A percentile compares a stretch with the other conserved stretches of the same genome.
Evolutionary conservation across 1,140 invertebrate genomes (phyloP).

Genomic region (Trichonephila clavipes): DNA sequence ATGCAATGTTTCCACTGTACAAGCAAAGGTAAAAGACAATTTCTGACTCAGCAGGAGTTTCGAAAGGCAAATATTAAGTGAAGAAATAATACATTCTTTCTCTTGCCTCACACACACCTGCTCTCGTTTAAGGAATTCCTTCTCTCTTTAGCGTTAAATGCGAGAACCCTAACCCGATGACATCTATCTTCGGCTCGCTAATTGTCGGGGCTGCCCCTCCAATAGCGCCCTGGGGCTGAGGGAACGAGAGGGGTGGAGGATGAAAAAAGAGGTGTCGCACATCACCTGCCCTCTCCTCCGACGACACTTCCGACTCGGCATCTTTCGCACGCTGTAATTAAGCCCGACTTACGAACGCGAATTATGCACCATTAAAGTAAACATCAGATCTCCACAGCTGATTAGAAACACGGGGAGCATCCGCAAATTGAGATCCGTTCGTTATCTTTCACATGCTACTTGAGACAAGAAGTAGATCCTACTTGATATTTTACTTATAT

Average conservation of each 20-base stretch:
- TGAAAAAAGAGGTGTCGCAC: conserved; percentile 58
- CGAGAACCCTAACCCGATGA: not conserved
- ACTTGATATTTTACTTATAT: too few relatives aligned
- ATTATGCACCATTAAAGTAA: conserved; percentile 74
- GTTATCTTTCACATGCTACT: too few relatives aligned
- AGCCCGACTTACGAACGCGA: conserved; percentile 46
- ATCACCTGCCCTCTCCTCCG: conserved; percentile 64
- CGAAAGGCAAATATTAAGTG: not conserved
- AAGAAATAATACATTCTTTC: not conserved
- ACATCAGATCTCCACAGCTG: conserved; percentile 55
- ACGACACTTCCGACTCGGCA: conserved; percentile 73
- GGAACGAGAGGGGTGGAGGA: conserved; percentile 38
- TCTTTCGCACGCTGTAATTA: conserved; percentile 74
- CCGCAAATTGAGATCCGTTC: not conserved
- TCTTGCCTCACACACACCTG: conserved; percentile 11
- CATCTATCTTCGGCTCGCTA: conserved; percentile 59
- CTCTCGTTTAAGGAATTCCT: not conserved
- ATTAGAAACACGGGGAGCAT: not conserved
- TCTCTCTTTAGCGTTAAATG: conserved; percentile 5
- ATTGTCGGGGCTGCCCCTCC: conserved; percentile 57
- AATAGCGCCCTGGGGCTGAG: not conserved
- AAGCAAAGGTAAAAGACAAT: not conserved
- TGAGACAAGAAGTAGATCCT: too few relatives aligned
- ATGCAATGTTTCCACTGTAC: not conserved
- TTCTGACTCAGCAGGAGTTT: not conserved